Evolutionary conservation across 2,888 invertebrate species (phyloP), one percentile per base, ranked within the genome.

Genomic region (Acanthosepion lycidas): DNA sequence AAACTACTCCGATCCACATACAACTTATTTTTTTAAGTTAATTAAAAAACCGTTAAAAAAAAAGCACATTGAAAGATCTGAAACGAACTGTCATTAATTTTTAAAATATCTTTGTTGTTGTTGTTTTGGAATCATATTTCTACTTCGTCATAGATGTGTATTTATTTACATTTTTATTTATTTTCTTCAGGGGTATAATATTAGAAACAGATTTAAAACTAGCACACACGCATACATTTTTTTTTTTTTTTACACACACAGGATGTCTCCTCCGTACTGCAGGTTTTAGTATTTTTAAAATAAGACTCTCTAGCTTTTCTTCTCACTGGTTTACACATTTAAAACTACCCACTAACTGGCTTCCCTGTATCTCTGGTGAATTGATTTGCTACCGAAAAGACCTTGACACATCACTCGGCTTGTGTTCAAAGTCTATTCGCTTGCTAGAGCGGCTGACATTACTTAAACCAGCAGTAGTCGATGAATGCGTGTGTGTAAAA

Each of bases 401-500:
- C 78, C 78, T 78, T 78, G 78, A 78, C 78, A 78, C 78, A 78
- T 78, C 59, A 59, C 59, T 59, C 78, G 78, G 78, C 15, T 49
- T 51, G 26, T 49, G 53, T 53, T 93, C 48, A 49, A 92, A 48
- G 92, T n/a, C 28, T 49, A 42, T 42, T 92, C 92, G n/a, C 26
- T 49, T 48, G 26, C 48, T n/a, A 93, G 93, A 53, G 28, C 53
- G 93, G 28, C 53, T 78, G 78, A 78, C 78, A 78, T 78, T 78
- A 78, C 78, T 78, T 78, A 26, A 26, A 49, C 93, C 55, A 59
- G 59, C 53, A 94, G 94, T 55, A 94, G 59, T 26, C 53, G n/a
- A 55, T n/a, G 59, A 26, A 55, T 55, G 55, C 55, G 94, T 55
- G 94, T 33, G 94, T 55, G 94, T 55, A 20, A 18, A 55, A 92